Base-by-base conservation (phyloP, 2,113 vertebrate species). In the Melozone crissalis region DNA sequence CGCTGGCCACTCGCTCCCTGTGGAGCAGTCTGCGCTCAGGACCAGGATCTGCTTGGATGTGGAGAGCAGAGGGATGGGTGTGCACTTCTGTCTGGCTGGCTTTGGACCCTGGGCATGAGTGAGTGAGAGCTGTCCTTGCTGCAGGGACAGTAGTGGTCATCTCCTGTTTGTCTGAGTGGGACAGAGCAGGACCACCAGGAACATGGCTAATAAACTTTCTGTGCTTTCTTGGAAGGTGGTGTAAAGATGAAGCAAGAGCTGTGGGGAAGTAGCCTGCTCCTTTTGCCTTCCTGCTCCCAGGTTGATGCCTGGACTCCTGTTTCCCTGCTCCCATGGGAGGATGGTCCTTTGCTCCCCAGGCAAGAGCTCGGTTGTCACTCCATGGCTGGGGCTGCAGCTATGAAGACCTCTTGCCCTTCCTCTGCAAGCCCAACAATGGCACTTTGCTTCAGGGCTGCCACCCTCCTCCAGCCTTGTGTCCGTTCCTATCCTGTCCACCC, bases 201-300 rank as follows among this genome's bases (percentile, higher is more conserved):
- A 2, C 33, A 6, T 0, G 19, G 19, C 43, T 59, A 30, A 37
- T 35, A 44, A 49, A 4, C 30, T 61, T 51, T 41, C 14, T 8
- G 31, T 80, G 41, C 84, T 83, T 89, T 94, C 75, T 79, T 85
- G 51, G 55, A 93, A 93, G 37, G 12, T 82, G 33, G 30, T 82
- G 59, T 51, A 44, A 90, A 76, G 61, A 33, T 18, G n/a, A 12
- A 80, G 21, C 33, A 89, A 78, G 61, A 65, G 9, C 46, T 83
- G 5, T 58, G 59, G 23, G 15, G 18, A 94, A 80, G 41, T 46
- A 62, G 27, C 24, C 44, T 73, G 13, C 5, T 90, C 17, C 43
- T 63, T 21, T 30, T 74, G 39, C 44, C 22, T 27, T 58, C 52
- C 33, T 0, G 0, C 13, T 78, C 24, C 33, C 62, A 31, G 23